Conservation (phyloP, 1,140 invertebrate species). For the Copidosoma floridanum region DNA sequence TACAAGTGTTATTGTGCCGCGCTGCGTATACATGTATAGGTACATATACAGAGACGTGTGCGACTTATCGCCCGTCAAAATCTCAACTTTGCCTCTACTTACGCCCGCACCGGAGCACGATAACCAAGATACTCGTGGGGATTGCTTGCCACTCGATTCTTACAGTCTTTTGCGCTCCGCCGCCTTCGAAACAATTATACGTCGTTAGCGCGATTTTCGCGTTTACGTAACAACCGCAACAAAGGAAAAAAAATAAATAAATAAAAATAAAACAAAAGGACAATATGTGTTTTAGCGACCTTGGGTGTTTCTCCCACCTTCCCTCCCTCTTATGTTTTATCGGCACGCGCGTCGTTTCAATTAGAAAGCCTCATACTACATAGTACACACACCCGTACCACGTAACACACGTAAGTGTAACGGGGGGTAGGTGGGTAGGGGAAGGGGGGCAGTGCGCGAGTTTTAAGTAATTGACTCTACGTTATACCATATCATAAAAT, state of each 20-base stretch:
- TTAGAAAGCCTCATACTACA: too few species aligned
- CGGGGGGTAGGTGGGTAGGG: neutral
- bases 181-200: neutral
- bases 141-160: neutral
- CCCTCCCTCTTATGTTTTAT: too few species aligned
- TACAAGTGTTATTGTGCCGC: too few species aligned
- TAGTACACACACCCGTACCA: too few species aligned
- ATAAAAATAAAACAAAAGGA: too few species aligned
- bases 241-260: too few species aligned
- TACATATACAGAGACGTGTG: neutral
- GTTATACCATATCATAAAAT: too few species aligned
- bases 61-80: neutral
- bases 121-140: slow-evolving; percentile 3
- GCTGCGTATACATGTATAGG: neutral
- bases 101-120: neutral
- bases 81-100: too few species aligned
- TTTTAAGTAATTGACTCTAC: slow-evolving; percentile 12
- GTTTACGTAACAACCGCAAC: too few species aligned
- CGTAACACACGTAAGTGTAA: neutral
- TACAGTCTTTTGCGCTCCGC: neutral
- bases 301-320: too few species aligned
- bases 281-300: too few species aligned
- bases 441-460: too few species aligned
- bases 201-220: neutral
- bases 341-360: slow-evolving; percentile 7